phyloP scores from a whole-genome alignment of 2,797 vertebrate species.

The Myotis planiceps region DNA sequence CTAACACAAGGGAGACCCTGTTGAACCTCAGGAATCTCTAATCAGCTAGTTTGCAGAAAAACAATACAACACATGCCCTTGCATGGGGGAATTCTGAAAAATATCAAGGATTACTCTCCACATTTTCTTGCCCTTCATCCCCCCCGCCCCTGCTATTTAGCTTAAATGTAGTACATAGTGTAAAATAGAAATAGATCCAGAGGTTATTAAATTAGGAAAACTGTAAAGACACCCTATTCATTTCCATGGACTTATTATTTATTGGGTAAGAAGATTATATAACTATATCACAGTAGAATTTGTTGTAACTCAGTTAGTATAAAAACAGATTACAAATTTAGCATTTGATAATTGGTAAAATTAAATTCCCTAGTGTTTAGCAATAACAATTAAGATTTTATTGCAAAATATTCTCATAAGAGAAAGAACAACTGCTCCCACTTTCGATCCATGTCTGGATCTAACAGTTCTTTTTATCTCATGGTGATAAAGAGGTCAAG shows the following conservation, averaged over 20 bases:
- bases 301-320: neutral
- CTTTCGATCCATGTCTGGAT: neutral
- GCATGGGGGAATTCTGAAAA: neutral
- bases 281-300: neutral
- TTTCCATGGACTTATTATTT: neutral
- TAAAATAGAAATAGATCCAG: neutral
- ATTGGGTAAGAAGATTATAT: neutral
- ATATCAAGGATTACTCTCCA: neutral
- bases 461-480: neutral
- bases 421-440: neutral
- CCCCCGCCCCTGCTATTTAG: neutral
- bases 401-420: conserved; percentile 1
- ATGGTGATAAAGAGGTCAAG: neutral
- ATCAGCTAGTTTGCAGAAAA: neutral
- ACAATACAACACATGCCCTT: neutral
- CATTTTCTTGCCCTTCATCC: neutral
- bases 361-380: neutral
- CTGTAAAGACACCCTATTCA: neutral
- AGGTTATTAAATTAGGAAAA: neutral
- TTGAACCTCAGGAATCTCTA: neutral
- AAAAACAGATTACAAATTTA: conserved; percentile 30
- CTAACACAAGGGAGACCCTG: neutral
- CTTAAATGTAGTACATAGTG: conserved; percentile 14
- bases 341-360: conserved; percentile 24
- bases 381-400: conserved; percentile 29